phyloP scores from a whole-genome alignment of 2,113 vertebrate genomes.

The Macaca nemestrina region DNA sequence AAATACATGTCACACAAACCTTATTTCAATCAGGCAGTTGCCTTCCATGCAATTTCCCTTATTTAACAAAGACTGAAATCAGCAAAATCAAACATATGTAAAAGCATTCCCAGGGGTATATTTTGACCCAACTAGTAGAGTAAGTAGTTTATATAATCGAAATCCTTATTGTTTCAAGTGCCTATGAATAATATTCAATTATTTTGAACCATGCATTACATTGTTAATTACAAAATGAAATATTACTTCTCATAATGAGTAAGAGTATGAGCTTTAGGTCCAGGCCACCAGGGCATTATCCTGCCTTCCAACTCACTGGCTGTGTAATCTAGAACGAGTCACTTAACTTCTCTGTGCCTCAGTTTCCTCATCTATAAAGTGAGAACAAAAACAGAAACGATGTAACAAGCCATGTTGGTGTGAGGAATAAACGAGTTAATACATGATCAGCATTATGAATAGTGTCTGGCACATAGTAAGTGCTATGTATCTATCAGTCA shows the following conservation, averaged over 20 bases:
- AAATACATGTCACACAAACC: not conserved
- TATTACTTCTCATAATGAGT: not conserved
- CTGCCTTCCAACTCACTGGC: not conserved
- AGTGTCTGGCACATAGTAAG: not conserved
- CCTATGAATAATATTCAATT: not conserved
- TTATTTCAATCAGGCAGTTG: not conserved
- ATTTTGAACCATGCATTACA: not conserved
- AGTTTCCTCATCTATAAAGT: not conserved
- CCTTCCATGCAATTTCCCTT: not conserved
- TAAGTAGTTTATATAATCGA: not conserved
- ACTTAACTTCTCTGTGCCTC: not conserved
- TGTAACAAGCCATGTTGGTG: not conserved
- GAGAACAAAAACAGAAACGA: not conserved
- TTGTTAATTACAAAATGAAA: not conserved
- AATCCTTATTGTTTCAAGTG: not conserved
- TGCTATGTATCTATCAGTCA: not conserved
- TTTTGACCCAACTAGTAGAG: not conserved
- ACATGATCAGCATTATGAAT: not conserved
- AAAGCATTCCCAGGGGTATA: not conserved
- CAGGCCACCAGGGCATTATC: not conserved
- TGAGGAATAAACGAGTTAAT: not conserved
- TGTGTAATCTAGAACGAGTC: not conserved
- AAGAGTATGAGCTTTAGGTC: not conserved
- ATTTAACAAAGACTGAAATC: constrained; percentile 3
- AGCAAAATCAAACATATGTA: not conserved